These are phyloP conservation scores for Tipula lateralis DNA, from an alignment of 2,888 invertebrate species.

Conservation along the genomic window DNA sequence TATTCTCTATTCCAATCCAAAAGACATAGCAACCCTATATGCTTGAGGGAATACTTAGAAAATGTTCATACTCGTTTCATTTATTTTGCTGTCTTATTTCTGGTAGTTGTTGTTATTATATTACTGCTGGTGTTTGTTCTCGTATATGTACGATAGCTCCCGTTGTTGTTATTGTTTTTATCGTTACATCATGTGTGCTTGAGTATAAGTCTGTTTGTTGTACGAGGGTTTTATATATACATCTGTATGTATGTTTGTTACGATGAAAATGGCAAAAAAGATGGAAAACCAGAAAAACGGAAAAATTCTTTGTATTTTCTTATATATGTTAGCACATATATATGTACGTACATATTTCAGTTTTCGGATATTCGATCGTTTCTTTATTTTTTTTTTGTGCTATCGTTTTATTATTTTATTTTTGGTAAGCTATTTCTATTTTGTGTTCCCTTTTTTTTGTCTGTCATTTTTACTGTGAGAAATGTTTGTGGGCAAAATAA, in stretches of 20 bases:
- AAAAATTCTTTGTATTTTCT: slow-evolving; percentile 16
- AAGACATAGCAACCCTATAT: slow-evolving; percentile 27
- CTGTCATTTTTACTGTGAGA: background rate
- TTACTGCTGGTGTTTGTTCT: background rate
- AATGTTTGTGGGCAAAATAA: background rate
- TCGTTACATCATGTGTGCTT: slow-evolving; percentile 19
- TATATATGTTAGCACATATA: background rate
- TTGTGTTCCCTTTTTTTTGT: background rate
- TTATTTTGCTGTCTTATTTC: slow-evolving; percentile 25
- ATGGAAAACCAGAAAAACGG: background rate
- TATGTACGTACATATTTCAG: background rate
- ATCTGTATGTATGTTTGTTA: background rate
- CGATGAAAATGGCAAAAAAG: background rate
- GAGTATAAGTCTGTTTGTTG: background rate
- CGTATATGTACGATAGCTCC: background rate
- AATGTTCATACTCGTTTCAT: slow-evolving; percentile 13
- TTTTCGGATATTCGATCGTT: background rate
- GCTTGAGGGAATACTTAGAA: slow-evolving; percentile 30
- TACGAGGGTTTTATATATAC: background rate
- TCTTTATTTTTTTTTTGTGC: background rate
- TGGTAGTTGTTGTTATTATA: background rate
- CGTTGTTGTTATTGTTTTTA: background rate
- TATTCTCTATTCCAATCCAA: background rate
- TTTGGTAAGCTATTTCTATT: background rate
- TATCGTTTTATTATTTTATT: background rate